A percentile compares a stretch with the other conserved stretches of the same genome.
These are phyloP conservation scores for Sphaerophoria taeniata DNA, from an alignment of 2,888 invertebrate species.

Conservation along the genomic window DNA sequence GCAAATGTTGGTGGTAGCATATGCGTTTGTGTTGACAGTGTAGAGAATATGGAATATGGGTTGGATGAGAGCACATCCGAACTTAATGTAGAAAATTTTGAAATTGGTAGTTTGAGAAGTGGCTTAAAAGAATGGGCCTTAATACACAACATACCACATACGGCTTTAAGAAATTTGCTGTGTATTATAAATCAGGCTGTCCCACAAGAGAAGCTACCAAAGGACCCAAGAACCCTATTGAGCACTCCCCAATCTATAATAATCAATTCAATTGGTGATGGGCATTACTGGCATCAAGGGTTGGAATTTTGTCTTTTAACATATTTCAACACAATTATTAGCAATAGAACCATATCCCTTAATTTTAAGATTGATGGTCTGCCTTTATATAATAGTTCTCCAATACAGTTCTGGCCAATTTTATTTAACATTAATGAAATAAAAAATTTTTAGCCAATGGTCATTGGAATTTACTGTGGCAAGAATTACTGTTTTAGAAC, in stretches of 20 bases:
- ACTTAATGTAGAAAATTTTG: no score
- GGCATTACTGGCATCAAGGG: constrained; percentile 11
- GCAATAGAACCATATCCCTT: not conserved
- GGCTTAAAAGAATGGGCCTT: constrained; percentile 5
- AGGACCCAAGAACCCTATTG: not conserved
- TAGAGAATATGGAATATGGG: no score
- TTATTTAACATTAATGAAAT: no score
- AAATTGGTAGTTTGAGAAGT: no score
- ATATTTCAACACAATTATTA: not conserved
- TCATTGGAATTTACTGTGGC: no score
- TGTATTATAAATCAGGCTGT: not conserved
- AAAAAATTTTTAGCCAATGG: no score
- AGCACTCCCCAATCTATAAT: not conserved
- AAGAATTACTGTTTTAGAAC: no score
- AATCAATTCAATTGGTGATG: not conserved
- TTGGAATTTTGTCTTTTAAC: constrained; percentile 4
- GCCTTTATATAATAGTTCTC: constrained; percentile 4
- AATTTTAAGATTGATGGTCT: constrained; percentile 7
- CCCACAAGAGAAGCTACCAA: not conserved
- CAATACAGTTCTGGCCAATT: no score
- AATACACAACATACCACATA: not conserved
- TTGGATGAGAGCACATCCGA: no score
- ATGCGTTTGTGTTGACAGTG: no score
- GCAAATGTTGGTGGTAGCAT: no score
- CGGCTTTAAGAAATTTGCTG: constrained; percentile 1